A percentile compares a stretch with the other conserved stretches of the same genome.
These are phyloP conservation scores for Euzophera pinguis DNA, from an alignment of 2,888 invertebrate genomes.

Conservation along the genomic window DNA sequence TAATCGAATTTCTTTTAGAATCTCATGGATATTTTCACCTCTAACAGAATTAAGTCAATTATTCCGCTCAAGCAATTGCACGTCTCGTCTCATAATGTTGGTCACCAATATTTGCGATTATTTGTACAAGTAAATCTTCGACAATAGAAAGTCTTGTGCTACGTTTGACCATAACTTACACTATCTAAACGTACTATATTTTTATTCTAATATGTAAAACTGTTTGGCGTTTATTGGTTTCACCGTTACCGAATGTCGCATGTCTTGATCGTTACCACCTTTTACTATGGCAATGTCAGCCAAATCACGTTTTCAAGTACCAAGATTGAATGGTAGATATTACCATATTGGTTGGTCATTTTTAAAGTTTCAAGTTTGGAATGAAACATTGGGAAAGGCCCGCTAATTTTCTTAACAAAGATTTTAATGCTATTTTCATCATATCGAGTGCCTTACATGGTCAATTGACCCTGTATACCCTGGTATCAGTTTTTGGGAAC, in stretches of 20 bases:
- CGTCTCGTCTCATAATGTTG: too few relatives aligned
- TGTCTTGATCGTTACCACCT: constrained; percentile 19
- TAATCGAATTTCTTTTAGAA: too few relatives aligned
- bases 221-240: constrained; percentile 11
- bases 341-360: constrained; percentile 5
- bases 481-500: too few relatives aligned
- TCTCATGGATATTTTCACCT: too few relatives aligned
- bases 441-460: too few relatives aligned
- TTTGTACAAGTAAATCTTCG: neutral
- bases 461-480: too few relatives aligned
- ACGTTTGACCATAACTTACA: constrained; percentile 13
- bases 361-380: neutral
- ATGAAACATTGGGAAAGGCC: too few relatives aligned
- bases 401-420: too few relatives aligned
- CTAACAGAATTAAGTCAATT: too few relatives aligned
- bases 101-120: neutral
- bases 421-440: too few relatives aligned
- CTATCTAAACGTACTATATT: constrained; percentile 17
- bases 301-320: constrained; percentile 9
- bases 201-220: constrained; percentile 21
- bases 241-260: constrained; percentile 21
- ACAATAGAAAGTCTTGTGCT: constrained; percentile 14
- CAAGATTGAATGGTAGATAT: constrained; percentile 5
- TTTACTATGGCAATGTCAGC: neutral
- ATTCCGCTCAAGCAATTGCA: too few relatives aligned